phyloP scores from a whole-genome alignment of 2,888 invertebrate species.

The Eretmocerus hayati region DNA sequence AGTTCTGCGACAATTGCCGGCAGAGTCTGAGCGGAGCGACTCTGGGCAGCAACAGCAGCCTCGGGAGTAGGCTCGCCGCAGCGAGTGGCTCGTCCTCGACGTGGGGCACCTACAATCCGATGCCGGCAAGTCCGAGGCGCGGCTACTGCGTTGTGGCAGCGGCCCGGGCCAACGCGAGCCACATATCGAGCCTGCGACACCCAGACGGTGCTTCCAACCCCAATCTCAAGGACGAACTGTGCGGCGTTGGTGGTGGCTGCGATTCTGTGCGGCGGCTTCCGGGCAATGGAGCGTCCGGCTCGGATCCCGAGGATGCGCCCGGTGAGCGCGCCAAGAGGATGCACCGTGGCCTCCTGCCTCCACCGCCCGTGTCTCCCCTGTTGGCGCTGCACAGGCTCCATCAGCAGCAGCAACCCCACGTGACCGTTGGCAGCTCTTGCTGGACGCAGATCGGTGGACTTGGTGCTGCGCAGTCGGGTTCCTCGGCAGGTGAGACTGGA shows the following conservation, averaged over 20 bases:
- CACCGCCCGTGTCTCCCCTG: too few relatives aligned
- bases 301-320: slow-evolving; percentile 53
- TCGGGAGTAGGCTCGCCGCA: slow-evolving; percentile 59
- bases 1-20: slow-evolving; percentile 70
- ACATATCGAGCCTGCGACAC: slow-evolving; percentile 67
- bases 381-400: slow-evolving; percentile 6
- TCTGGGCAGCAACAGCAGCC: too few relatives aligned
- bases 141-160: too few relatives aligned
- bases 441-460: too few relatives aligned
- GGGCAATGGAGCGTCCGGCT: slow-evolving; percentile 57
- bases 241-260: too few relatives aligned
- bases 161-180: slow-evolving; percentile 54
- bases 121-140: slow-evolving; percentile 58
- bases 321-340: slow-evolving; percentile 47
- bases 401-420: too few relatives aligned
- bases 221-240: slow-evolving; percentile 66
- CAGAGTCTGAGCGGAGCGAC: too few relatives aligned
- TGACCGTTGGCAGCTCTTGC: too few relatives aligned
- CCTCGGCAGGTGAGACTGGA: too few relatives aligned
- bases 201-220: slow-evolving; percentile 93
- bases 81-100: slow-evolving; percentile 54
- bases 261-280: too few relatives aligned
- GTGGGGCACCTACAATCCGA: slow-evolving; percentile 53
- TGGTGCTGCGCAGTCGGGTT: too few relatives aligned
- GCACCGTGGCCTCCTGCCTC: too few relatives aligned